Evolutionary conservation across 2,888 invertebrate genomes (phyloP).

Genomic region (Cheilosia grossa): DNA sequence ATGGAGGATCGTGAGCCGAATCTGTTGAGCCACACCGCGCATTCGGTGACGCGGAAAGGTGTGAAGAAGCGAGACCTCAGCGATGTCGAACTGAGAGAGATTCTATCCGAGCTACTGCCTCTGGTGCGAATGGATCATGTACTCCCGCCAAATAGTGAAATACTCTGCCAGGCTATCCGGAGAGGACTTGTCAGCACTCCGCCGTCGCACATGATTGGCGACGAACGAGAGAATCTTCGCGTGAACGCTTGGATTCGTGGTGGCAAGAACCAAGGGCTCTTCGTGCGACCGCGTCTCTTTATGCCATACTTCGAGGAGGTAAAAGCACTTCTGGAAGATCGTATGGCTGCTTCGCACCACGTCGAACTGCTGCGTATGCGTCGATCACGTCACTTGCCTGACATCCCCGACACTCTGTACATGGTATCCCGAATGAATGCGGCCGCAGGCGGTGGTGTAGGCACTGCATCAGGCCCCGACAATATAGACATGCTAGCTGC

Average conservation of each 20-base stretch:
- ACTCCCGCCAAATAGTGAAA: conserved; percentile 92
- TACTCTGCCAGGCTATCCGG: conserved; percentile 87
- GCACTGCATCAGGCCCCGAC: conserved; percentile 81
- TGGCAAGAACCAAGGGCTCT: conserved; percentile 88
- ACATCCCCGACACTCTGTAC: conserved; percentile 96
- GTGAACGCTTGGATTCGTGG: conserved; percentile 92
- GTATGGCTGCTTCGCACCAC: conserved; percentile 88
- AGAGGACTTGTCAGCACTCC: conserved; percentile 91
- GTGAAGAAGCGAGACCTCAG: conserved; percentile 91
- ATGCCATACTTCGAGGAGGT: conserved; percentile 98
- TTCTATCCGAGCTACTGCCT: conserved; percentile 92
- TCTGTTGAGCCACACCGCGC: conserved; percentile 95
- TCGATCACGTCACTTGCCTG: conserved; percentile 88
- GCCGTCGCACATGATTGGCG: conserved; percentile 93
- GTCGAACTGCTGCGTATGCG: conserved; percentile 89
- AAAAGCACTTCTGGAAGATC: conserved; percentile 93
- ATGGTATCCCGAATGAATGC: conserved; percentile 87
- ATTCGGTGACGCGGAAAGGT: conserved; percentile 92
- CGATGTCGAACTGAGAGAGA: conserved; percentile 93
- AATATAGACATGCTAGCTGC: conserved; percentile 87
- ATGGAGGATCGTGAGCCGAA: conserved; percentile 96
- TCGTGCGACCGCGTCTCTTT: conserved; percentile 94
- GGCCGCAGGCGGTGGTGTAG: conserved; percentile 78
- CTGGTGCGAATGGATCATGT: conserved; percentile 95
- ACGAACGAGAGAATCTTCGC: conserved; percentile 86